phyloP scores from a whole-genome alignment of 2,113 vertebrate species.

The Pteruthius melanotis region DNA sequence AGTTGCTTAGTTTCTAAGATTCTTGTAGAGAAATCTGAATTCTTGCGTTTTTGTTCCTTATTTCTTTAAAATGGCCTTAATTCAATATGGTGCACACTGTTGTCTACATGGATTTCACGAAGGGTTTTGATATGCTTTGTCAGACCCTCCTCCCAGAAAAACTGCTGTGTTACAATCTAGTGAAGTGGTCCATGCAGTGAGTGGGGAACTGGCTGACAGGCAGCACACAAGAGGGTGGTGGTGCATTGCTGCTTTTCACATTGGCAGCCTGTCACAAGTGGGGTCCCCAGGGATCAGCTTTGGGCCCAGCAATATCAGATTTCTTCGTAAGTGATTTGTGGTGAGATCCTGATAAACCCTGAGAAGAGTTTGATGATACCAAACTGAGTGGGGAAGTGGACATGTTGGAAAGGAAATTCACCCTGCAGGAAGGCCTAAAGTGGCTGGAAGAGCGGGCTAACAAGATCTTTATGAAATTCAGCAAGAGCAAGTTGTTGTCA shows the following conservation, averaged over 20 bases:
- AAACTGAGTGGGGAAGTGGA: not conserved
- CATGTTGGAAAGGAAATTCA: not conserved
- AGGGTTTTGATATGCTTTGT: not conserved
- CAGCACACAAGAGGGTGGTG: not conserved
- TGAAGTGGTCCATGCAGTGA: not conserved
- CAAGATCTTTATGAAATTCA: not conserved
- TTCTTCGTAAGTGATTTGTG: not conserved
- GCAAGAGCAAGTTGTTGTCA: not conserved
- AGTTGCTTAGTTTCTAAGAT: not conserved
- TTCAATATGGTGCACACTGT: not conserved
- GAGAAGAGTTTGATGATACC: not conserved
- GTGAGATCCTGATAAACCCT: not conserved
- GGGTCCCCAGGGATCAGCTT: not conserved
- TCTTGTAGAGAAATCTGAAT: not conserved
- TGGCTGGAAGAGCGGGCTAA: not conserved
- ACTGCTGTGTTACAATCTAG: not conserved
- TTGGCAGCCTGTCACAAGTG: not conserved
- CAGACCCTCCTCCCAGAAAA: not conserved
- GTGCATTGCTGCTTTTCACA: not conserved
- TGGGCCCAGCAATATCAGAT: no score
- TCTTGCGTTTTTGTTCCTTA: not conserved
- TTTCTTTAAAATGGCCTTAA: slow-evolving; percentile 26
- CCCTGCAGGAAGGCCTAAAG: not conserved
- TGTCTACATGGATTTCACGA: not conserved
- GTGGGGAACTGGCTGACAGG: not conserved